Conservation (phyloP, 1,140 invertebrate genomes). For the Panulirus ornatus region DNA sequence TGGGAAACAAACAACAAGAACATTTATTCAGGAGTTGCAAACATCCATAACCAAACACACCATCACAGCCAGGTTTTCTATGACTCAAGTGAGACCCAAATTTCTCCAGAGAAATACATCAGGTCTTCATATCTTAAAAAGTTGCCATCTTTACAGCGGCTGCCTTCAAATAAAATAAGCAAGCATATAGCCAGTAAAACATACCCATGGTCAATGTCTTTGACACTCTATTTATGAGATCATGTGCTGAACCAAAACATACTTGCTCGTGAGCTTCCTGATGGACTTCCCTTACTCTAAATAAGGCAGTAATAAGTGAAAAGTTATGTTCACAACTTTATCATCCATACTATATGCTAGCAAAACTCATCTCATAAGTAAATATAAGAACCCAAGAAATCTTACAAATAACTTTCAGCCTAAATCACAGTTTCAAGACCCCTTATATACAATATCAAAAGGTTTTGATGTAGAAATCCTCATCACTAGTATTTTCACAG, state of each 20-base stretch:
- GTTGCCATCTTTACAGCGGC: neutral
- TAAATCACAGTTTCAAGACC: no score
- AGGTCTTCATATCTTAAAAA: neutral
- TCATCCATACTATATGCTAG: neutral
- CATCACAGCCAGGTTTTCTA: constrained; percentile 10
- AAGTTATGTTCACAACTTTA: neutral
- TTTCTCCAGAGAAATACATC: neutral
- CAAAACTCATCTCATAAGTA: neutral
- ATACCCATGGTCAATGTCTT: neutral
- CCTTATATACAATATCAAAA: neutral
- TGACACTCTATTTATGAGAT: neutral
- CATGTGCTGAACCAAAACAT: neutral
- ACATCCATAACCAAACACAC: neutral
- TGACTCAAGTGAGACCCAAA: neutral
- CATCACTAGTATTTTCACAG: neutral
- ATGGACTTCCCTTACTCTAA: neutral
- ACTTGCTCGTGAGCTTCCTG: neutral
- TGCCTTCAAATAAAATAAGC: neutral
- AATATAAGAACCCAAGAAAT: neutral
- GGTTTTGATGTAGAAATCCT: neutral
- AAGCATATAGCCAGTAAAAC: neutral
- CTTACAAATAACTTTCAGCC: no score
- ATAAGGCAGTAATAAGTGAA: neutral
- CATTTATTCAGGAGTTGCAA: neutral
- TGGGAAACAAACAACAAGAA: neutral